Evolutionary conservation across 2,113 vertebrate species (phyloP), one percentile per base, ranked within the genome.

Genomic region (Furnarius figulus): DNA sequence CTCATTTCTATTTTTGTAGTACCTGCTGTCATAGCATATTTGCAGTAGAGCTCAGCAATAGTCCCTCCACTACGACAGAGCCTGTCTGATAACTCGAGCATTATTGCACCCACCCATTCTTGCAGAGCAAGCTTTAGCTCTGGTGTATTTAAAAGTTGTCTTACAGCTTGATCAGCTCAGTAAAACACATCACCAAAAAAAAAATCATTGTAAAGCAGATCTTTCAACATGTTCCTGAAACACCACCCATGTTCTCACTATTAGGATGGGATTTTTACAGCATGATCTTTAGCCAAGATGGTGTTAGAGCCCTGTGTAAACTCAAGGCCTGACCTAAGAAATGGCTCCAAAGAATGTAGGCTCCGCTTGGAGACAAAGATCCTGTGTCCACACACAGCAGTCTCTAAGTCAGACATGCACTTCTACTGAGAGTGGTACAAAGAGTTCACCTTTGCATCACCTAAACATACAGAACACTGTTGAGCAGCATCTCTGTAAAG

Each of bases 41-140:
- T 94, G 25, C 52, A 67, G 6, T 12, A 46, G 23, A 59, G 9
- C 14, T 95, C 56, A 89, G 65, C 47, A 84, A 22, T 1, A 30
- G 47, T 5, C n/a, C 49, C 89, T 82, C 0, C 0, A 79, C 66
- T 71, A 46, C 2, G 0, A n/a, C 37, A 74, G 27, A 78, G 18
- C 5, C 33, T 30, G 2, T 0, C 12, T 82, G 77, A 56, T 58
- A 85, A 91, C 6, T 35, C 55, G 16, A 72, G 14, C 5, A 6
- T 21, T 68, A 35, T 31, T 56, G 52, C 47, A 58, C 0, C 2
- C 49, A 73, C 27, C 8, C 16, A 12, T 55, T 62, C 49, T 42
- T 82, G 46, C 2, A 1, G 4, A 66, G 9, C 30, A 94, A 76
- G 35, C 28, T 93, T 73, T 62, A 91, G 39, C 16, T 14, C 52